Evolutionary conservation across 2,113 vertebrate species (phyloP).

Genomic region (Austrofundulus limnaeus): DNA sequence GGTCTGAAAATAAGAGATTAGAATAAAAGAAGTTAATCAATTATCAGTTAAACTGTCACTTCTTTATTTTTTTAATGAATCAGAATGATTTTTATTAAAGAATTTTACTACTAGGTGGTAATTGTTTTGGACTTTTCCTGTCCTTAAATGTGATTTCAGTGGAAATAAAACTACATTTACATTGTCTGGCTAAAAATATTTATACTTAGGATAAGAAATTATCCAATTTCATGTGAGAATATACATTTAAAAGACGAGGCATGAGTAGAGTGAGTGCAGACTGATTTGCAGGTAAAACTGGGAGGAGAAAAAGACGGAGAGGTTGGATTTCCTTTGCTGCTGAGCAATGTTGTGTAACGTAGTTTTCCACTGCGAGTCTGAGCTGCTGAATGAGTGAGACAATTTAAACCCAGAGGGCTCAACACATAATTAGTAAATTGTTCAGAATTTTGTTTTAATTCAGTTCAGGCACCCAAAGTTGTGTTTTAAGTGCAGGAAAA

Average conservation of each 20-base stretch:
- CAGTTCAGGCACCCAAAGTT: neutral
- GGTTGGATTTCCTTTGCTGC: neutral
- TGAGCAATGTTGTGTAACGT: neutral
- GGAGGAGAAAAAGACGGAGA: neutral
- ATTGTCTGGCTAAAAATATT: neutral
- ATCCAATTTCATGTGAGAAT: too few relatives aligned
- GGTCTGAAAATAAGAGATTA: neutral
- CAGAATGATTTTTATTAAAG: neutral
- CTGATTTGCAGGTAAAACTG: neutral
- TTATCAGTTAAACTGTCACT: neutral
- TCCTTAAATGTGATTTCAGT: neutral
- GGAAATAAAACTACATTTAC: neutral
- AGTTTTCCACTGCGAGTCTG: neutral
- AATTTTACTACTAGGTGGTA: neutral
- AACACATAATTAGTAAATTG: neutral
- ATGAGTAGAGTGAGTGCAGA: neutral
- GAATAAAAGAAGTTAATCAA: neutral
- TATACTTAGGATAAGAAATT: too few relatives aligned
- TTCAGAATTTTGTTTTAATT: neutral
- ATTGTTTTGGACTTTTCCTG: neutral
- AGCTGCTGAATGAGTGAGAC: neutral
- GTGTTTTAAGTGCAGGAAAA: neutral
- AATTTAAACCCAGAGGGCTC: neutral
- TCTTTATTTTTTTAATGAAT: neutral
- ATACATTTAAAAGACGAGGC: neutral